Evolutionary conservation across 2,888 invertebrate genomes (phyloP).

Genomic region (Leistus spinibarbis): DNA sequence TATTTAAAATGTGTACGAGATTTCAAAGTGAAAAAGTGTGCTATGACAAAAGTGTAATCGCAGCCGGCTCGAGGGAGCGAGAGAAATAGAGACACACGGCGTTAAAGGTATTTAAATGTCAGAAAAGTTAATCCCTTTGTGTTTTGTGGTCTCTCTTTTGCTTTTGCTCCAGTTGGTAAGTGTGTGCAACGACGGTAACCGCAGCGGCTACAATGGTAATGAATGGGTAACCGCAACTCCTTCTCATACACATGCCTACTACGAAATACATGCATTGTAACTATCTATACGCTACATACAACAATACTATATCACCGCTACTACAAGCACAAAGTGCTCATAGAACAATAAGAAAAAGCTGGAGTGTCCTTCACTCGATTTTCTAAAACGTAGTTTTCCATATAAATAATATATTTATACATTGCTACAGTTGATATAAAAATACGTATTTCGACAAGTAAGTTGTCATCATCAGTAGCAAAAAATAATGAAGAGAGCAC

Average conservation of each 20-base stretch:
- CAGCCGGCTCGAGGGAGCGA: neutral
- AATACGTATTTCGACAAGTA: too few relatives aligned
- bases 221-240: neutral
- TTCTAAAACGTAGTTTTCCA: too few relatives aligned
- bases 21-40: neutral
- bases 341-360: neutral
- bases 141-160: neutral
- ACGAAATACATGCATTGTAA: neutral
- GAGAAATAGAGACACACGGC: neutral
- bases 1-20: neutral
- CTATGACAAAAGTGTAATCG: neutral
- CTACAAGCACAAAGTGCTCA: neutral
- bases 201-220: neutral
- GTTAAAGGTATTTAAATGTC: slow-evolving; percentile 1
- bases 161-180: neutral
- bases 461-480: too few relatives aligned
- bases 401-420: too few relatives aligned
- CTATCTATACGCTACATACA: neutral
- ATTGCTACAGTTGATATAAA: too few relatives aligned
- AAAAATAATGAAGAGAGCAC: too few relatives aligned
- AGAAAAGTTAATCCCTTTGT: neutral
- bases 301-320: neutral
- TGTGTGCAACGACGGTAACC: neutral
- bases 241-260: neutral
- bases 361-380: too few relatives aligned